phyloP scores from a whole-genome alignment of 30 jellyfish, hydroid and myxozoan genomes.

The Turritopsis rubra region DNA sequence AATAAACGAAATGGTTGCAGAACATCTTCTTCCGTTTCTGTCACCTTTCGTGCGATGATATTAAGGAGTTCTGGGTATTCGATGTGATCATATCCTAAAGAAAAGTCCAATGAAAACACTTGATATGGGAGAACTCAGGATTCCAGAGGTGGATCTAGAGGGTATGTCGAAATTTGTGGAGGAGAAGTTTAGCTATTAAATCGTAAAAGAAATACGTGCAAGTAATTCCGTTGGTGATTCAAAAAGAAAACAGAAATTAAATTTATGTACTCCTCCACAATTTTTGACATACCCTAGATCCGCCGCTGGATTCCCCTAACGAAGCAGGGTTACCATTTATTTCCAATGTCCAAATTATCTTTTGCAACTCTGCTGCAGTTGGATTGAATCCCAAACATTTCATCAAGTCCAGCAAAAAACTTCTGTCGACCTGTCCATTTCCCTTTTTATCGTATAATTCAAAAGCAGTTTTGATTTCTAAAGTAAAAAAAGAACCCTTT shows the following conservation, averaged over 20 bases:
- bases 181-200: too few species aligned
- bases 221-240: background rate
- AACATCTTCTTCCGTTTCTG: background rate
- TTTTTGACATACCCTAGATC: too few species aligned
- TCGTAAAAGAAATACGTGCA: too few species aligned
- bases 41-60: background rate
- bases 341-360: background rate
- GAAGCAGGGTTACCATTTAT: background rate
- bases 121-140: too few species aligned
- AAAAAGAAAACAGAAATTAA: too few species aligned
- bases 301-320: too few species aligned
- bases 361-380: background rate
- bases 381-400: background rate
- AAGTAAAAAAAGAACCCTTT: background rate
- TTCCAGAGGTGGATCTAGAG: too few species aligned
- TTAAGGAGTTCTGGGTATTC: background rate
- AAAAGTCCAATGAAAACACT: too few species aligned
- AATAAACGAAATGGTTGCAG: background rate
- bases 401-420: background rate
- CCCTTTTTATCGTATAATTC: background rate
- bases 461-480: background rate
- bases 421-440: background rate
- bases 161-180: too few species aligned
- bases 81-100: background rate
- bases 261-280: too few species aligned